Evolutionary conservation across 2,113 vertebrate species (phyloP).

Genomic region (Plecotus auritus): DNA sequence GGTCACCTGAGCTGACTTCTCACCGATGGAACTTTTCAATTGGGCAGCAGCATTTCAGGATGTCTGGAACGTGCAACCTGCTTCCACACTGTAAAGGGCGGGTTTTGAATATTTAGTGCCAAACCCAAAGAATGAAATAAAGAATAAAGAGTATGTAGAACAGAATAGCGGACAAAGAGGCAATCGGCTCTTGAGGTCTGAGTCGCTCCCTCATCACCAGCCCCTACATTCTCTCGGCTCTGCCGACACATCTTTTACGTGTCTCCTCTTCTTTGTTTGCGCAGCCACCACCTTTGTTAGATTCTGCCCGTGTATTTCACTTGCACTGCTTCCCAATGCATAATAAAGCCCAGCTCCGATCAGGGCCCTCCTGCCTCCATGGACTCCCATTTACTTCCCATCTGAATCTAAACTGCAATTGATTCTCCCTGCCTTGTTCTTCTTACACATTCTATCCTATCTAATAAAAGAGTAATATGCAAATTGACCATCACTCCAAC

Average conservation of each 20-base stretch:
- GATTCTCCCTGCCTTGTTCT: neutral
- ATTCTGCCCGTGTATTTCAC: neutral
- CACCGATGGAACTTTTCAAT: neutral
- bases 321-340: fast-evolving
- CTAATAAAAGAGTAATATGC: no score
- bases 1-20: neutral
- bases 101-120: conserved; percentile 23
- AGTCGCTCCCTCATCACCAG: fast-evolving
- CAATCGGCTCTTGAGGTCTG: fast-evolving
- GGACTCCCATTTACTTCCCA: neutral
- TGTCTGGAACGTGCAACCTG: neutral
- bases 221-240: fast-evolving
- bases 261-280: neutral
- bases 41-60: neutral
- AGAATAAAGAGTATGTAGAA: neutral
- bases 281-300: neutral
- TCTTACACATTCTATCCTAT: neutral
- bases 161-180: neutral
- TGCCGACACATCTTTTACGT: fast-evolving
- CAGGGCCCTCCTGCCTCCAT: neutral
- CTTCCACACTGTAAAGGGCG: neutral
- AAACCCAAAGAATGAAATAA: neutral
- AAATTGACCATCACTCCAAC: no score
- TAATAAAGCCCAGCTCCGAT: neutral
- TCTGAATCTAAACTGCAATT: fast-evolving